Evolutionary conservation across 2,888 invertebrate species (phyloP).

Genomic region (Slavum lentiscoides): DNA sequence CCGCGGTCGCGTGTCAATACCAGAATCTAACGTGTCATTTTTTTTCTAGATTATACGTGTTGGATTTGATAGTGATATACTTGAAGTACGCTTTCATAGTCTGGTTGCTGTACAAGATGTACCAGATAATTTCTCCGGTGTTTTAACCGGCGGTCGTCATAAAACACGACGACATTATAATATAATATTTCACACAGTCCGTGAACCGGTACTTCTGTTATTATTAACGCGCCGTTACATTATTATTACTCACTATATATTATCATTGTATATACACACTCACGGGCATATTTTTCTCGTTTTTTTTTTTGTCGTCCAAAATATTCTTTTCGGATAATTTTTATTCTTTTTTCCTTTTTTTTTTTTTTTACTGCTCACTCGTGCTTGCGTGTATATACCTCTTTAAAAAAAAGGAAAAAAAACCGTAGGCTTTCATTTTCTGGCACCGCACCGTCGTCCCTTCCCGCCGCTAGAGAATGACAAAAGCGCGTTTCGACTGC

Average conservation of each 20-base stretch:
- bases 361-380: no score
- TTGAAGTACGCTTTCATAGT: slow-evolving; percentile 39
- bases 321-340: background rate
- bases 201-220: background rate
- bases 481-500: slow-evolving; percentile 43
- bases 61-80: slow-evolving; percentile 27
- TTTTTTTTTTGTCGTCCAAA: background rate
- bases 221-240: background rate
- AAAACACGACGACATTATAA: background rate
- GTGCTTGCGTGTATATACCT: background rate
- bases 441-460: background rate
- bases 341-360: no score
- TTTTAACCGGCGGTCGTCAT: background rate
- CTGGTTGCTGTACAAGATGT: slow-evolving; percentile 42
- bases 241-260: background rate
- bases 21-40: background rate
- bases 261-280: background rate
- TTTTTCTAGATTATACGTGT: slow-evolving; percentile 39
- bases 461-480: background rate
- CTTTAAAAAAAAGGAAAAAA: background rate
- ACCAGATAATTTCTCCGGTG: background rate
- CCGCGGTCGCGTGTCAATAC: background rate
- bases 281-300: no score
- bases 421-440: background rate
- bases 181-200: background rate